Base-by-base conservation (phyloP, 2,797 vertebrate species). In the Apogon hyalosoma region DNA sequence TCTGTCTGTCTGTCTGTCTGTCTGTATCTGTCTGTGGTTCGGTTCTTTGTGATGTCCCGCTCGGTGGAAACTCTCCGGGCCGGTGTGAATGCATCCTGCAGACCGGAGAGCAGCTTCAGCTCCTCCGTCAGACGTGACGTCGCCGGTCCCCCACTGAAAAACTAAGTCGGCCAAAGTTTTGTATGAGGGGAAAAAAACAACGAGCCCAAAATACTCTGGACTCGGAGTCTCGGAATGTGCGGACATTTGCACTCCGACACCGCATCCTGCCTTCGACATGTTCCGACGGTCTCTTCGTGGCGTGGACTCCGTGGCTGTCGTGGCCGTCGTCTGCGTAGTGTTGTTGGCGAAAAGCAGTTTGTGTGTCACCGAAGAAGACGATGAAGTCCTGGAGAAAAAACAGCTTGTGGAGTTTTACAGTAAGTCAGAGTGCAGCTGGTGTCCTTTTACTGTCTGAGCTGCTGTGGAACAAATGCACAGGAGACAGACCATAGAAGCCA, bases 51-150 rank as follows among this genome's bases (percentile, higher is more conserved):
- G 59, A 41, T 46, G 41, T n/a, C 51, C 54, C 65, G 21, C 21
- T 24, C 2, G 63, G 63, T 55, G 58, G 60, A 55, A 69, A 40
- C 69, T 61, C 66, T 55, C 66, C 63, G 15, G 16, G 43, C 66
- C 65, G 53, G 80, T 66, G 75, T 82, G 80, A 83, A 78, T 81
- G 82, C 71, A 45, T 50, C 64, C 42, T 58, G 33, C 63, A 47
- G 55, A 13, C 59, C 70, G 77, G 60, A 43, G 49, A 69, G 61
- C 77, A 52, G 73, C 65, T 16, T 73, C 69, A 38, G 69, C 80
- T 77, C 75, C 69, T 83, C 84, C 87, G 87, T 87, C 87, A 89
- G 79, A 83, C 78, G 92, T 94, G 92, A 94, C 94, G 93, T 93
- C 83, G 85, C 72, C 60, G 78, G 51, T 67, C 86, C 82, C 73